phyloP scores from a whole-genome alignment of 1,140 invertebrate species.

The Acromyrmex echinatior region DNA sequence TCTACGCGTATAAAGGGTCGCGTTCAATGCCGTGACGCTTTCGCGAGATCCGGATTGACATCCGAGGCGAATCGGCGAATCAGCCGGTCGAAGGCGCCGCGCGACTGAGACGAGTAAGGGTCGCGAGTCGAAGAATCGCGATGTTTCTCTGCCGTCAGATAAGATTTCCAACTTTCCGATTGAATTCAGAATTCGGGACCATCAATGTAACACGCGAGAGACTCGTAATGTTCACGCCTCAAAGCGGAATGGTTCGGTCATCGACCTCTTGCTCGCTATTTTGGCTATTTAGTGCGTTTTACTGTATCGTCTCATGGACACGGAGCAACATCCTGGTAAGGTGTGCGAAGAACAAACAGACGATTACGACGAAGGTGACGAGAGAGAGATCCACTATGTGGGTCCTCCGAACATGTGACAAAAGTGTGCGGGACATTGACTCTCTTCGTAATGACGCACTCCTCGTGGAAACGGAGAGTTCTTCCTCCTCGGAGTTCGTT shows the following conservation, averaged over 20 bases:
- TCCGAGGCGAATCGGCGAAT: conserved; percentile 49
- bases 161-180: neutral
- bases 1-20: conserved; percentile 59
- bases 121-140: conserved; percentile 29
- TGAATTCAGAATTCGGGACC: conserved; percentile 12
- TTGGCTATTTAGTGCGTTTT: conserved; percentile 32
- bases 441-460: conserved; percentile 47
- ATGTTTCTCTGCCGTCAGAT: neutral
- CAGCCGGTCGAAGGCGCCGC: conserved; percentile 19
- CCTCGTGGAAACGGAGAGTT: conserved; percentile 47
- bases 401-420: conserved; percentile 53
- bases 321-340: neutral
- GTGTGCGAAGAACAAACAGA: conserved; percentile 63
- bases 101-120: conserved; percentile 5
- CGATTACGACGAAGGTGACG: conserved; percentile 3
- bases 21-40: conserved; percentile 61
- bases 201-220: neutral
- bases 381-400: conserved; percentile 21
- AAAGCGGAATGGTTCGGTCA: neutral
- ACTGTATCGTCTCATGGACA: conserved; percentile 22
- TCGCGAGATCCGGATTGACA: conserved; percentile 50
- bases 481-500: conserved; percentile 17
- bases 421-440: conserved; percentile 64
- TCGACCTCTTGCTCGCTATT: conserved; percentile 37
- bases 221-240: neutral